Percentiles rank a stretch among this genome's conserved stretches.
Evolutionary conservation across 2,113 vertebrate species (phyloP).

Genomic region (Oreochromis niloticus): DNA sequence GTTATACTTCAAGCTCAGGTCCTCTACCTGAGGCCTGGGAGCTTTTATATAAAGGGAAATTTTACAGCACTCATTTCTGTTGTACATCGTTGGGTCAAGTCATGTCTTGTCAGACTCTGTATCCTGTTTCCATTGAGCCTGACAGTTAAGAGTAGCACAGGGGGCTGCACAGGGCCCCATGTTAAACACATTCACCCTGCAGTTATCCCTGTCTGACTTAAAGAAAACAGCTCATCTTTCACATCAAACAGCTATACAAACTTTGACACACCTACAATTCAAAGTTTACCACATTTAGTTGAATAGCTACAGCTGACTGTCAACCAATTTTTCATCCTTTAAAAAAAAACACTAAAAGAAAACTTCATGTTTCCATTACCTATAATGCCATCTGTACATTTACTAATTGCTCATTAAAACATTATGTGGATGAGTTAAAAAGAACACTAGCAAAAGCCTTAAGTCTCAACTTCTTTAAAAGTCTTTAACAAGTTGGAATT

Average conservation of each 20-base stretch:
- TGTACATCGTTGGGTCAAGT: slow-evolving; percentile 55
- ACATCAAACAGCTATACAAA: slow-evolving; percentile 12
- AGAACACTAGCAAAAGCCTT: too few species aligned
- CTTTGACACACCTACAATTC: not conserved
- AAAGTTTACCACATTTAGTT: not conserved
- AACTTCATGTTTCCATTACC: not conserved
- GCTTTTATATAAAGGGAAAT: not conserved
- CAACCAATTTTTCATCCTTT: not conserved
- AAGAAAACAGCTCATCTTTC: slow-evolving; percentile 45
- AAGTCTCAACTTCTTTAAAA: not conserved
- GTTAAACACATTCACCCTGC: slow-evolving; percentile 60
- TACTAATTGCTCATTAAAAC: not conserved
- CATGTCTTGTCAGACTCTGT: slow-evolving; percentile 63
- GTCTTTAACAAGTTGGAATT: not conserved
- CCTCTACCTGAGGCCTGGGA: not conserved
- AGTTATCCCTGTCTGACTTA: slow-evolving; percentile 42
- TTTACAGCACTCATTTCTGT: slow-evolving; percentile 30
- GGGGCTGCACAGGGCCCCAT: slow-evolving; percentile 22
- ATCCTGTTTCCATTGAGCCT: slow-evolving; percentile 58
- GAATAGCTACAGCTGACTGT: not conserved
- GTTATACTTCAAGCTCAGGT: not conserved
- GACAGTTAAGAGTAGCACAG: slow-evolving; percentile 19
- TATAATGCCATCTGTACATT: not conserved
- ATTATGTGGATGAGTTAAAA: not conserved
- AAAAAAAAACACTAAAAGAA: not conserved